phyloP scores from a whole-genome alignment of 1,140 invertebrate species.

The Sipha flava region DNA sequence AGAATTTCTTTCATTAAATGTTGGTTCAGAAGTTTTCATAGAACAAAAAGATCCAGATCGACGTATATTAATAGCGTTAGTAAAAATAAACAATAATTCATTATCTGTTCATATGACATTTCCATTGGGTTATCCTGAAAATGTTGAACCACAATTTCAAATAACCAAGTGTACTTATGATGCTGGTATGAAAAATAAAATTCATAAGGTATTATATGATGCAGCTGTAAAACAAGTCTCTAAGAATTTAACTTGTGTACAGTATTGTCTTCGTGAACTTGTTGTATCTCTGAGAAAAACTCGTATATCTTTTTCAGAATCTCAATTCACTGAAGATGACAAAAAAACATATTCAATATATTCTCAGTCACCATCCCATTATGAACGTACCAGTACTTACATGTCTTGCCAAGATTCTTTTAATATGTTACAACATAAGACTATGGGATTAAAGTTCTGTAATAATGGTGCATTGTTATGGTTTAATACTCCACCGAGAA shows the following conservation, averaged over 20 bases:
- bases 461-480: constrained; percentile 25
- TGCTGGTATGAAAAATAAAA: constrained; percentile 14
- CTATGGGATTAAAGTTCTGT: constrained; percentile 19
- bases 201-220: constrained; percentile 54
- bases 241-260: constrained; percentile 68
- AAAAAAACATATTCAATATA: constrained; percentile 15
- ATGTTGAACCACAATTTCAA: constrained; percentile 4
- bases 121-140: constrained; percentile 2
- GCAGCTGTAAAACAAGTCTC: constrained; percentile 64
- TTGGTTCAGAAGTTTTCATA: constrained; percentile 7
- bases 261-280: constrained; percentile 67
- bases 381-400: constrained; percentile 4
- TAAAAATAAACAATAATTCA: constrained; percentile 9
- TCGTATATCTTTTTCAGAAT: constrained; percentile 11
- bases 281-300: constrained; percentile 56
- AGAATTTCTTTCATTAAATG: constrained; percentile 8
- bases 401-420: neutral
- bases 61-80: constrained; percentile 1
- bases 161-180: constrained; percentile 16
- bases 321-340: neutral
- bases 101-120: neutral
- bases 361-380: constrained; percentile 18
- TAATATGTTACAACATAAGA: constrained; percentile 1
- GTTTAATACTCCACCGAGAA: constrained; percentile 4
- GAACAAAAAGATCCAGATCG: constrained; percentile 26